Conservation (phyloP, 1,140 invertebrate species). For the Rhagoletis pomonella region DNA sequence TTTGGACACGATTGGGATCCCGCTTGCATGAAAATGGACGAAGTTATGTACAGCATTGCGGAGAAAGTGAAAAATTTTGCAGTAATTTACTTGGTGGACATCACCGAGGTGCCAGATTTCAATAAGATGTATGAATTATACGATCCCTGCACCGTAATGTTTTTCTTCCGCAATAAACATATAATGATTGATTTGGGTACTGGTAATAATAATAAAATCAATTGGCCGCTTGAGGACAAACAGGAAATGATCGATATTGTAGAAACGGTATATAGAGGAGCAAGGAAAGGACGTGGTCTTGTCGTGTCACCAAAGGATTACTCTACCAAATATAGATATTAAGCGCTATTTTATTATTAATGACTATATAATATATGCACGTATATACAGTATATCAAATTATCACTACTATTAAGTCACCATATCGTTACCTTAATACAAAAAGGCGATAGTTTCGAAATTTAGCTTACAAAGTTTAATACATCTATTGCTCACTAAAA, state of each 20-base stretch:
- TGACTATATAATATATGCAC: no score
- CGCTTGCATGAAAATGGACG: slow-evolving; percentile 99
- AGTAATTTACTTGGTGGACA: slow-evolving; percentile 98
- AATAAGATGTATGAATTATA: slow-evolving; percentile 99
- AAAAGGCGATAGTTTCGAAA: no score
- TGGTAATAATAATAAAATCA: slow-evolving; percentile 99
- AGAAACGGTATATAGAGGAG: slow-evolving; percentile 98
- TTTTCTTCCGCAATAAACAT: slow-evolving; percentile 99
- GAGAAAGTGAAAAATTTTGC: slow-evolving; percentile 99
- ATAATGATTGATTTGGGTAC: slow-evolving; percentile 99
- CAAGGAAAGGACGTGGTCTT: slow-evolving; percentile 98
- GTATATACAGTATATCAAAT: no score
- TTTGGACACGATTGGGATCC: slow-evolving; percentile 99
- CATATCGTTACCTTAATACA: no score
- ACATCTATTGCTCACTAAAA: no score
- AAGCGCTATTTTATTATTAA: slow-evolving; percentile 70
- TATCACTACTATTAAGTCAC: no score
- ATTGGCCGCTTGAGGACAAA: slow-evolving; percentile 99
- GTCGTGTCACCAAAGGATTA: slow-evolving; percentile 99
- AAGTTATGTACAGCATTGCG: slow-evolving; percentile 97
- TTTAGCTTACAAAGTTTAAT: no score
- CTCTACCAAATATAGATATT: slow-evolving; percentile 99
- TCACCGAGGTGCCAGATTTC: slow-evolving; percentile 98
- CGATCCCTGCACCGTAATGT: slow-evolving; percentile 99
- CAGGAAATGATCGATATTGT: slow-evolving; percentile 99